These are phyloP conservation scores for Patella ulyssiponensis DNA, from an alignment of 2,888 invertebrate species.

Conservation along the genomic window DNA sequence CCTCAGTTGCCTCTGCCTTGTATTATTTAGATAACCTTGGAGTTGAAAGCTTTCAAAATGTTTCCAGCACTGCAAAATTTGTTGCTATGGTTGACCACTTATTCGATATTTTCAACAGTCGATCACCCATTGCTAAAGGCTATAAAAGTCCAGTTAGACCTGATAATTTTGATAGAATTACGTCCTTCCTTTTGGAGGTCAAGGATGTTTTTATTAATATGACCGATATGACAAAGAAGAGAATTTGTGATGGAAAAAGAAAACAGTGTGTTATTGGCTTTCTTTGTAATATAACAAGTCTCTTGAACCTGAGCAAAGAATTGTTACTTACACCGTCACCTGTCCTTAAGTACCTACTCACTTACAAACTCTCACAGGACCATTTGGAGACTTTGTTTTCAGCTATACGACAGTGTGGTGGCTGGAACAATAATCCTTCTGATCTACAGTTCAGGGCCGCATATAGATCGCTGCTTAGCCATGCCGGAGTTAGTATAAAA, in stretches of 20 bases:
- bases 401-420: not conserved
- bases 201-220: not conserved
- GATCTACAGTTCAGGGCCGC: constrained; percentile 14
- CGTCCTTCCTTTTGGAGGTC: not conserved
- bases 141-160: constrained; percentile 11
- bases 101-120: not conserved
- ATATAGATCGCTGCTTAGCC: not conserved
- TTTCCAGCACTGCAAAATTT: not conserved
- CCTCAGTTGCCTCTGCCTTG: constrained; percentile 17
- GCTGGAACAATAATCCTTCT: constrained; percentile 17
- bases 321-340: not conserved
- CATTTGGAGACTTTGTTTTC: constrained; percentile 18
- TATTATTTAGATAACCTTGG: constrained; percentile 13
- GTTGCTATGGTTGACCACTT: constrained; percentile 13
- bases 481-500: not conserved
- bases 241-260: not conserved
- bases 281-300: constrained; percentile 10
- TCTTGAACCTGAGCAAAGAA: not conserved
- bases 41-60: not conserved
- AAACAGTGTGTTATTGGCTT: constrained; percentile 19
- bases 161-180: constrained; percentile 5
- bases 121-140: constrained; percentile 6
- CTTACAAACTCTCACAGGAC: constrained; percentile 21
- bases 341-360: not conserved
- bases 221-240: too few species aligned